Evolutionary conservation across 2,797 vertebrate species (phyloP).

Genomic region (Apodemus agrarius): DNA sequence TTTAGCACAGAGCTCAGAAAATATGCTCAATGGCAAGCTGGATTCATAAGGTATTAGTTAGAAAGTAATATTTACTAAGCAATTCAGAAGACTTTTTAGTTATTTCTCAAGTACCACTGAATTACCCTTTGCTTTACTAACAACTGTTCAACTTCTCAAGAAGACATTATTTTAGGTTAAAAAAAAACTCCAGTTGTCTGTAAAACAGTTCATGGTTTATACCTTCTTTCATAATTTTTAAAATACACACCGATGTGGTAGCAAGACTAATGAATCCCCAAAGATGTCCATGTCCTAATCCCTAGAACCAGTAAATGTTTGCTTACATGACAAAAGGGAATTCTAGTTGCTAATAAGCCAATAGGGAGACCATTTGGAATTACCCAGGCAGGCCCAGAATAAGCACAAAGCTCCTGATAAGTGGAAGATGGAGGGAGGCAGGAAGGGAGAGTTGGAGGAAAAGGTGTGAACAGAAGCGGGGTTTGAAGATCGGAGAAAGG

Average conservation of each 20-base stretch:
- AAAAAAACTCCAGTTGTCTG: neutral
- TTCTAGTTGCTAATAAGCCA: constrained; percentile 18
- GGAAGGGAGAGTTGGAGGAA: neutral
- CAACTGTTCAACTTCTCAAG: constrained; percentile 37
- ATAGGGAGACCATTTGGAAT: neutral
- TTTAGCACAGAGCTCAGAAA: neutral
- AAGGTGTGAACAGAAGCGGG: neutral
- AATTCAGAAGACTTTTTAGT: constrained; percentile 45
- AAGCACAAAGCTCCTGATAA: neutral
- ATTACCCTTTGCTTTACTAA: constrained; percentile 48
- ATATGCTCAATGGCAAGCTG: neutral
- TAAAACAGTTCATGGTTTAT: constrained; percentile 9
- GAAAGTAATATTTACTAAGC: constrained; percentile 47
- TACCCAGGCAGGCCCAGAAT: neutral
- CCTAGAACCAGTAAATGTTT: neutral
- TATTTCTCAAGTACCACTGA: constrained; percentile 29
- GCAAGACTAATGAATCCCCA: neutral
- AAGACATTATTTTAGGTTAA: constrained; percentile 3
- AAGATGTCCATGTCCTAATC: constrained; percentile 10
- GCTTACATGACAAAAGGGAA: constrained; percentile 7
- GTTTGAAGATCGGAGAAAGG: constrained; percentile 23
- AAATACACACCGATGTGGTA: constrained; percentile 1
- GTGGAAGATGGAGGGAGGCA: constrained; percentile 1
- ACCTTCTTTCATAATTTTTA: constrained; percentile 37
- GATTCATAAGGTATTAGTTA: constrained; percentile 33